Evolutionary conservation across 1,140 invertebrate species (phyloP).

Genomic region (Eumeta japonica): DNA sequence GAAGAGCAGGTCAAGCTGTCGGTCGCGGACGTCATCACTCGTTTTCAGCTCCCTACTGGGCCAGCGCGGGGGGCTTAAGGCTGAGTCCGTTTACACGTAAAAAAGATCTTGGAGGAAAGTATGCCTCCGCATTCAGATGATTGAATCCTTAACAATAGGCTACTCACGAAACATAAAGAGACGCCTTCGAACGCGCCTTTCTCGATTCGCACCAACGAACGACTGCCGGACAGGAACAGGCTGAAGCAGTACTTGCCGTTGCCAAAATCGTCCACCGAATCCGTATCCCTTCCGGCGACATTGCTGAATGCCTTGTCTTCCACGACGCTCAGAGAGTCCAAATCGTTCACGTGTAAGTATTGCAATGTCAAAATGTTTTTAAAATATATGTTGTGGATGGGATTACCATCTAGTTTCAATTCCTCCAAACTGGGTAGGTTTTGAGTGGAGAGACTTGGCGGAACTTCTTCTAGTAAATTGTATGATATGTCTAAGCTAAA

Average conservation of each 20-base stretch:
- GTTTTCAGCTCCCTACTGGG: too few relatives aligned
- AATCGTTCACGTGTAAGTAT: slow-evolving; percentile 41
- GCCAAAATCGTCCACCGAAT: slow-evolving; percentile 2
- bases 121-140: too few relatives aligned
- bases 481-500: slow-evolving; percentile 45
- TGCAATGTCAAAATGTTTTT: slow-evolving; percentile 44
- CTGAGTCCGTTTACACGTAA: too few relatives aligned
- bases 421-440: slow-evolving; percentile 42
- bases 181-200: slow-evolving; percentile 44
- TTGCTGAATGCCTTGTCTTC: slow-evolving; percentile 46
- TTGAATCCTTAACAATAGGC: too few relatives aligned
- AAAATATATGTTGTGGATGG: slow-evolving; percentile 42
- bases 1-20: too few relatives aligned
- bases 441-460: slow-evolving; percentile 34
- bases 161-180: slow-evolving; percentile 44
- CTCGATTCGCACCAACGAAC: slow-evolving; percentile 28
- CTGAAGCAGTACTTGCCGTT: slow-evolving; percentile 32
- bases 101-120: too few relatives aligned
- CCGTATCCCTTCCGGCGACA: slow-evolving; percentile 34
- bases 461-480: slow-evolving; percentile 39
- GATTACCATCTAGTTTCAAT: slow-evolving; percentile 46
- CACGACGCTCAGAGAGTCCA: slow-evolving; percentile 28
- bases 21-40: too few relatives aligned
- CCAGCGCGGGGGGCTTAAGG: too few relatives aligned
- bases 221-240: slow-evolving; percentile 41